Evolutionary conservation across 2,797 vertebrate species (phyloP).

Genomic region (Lerista edwardsae): DNA sequence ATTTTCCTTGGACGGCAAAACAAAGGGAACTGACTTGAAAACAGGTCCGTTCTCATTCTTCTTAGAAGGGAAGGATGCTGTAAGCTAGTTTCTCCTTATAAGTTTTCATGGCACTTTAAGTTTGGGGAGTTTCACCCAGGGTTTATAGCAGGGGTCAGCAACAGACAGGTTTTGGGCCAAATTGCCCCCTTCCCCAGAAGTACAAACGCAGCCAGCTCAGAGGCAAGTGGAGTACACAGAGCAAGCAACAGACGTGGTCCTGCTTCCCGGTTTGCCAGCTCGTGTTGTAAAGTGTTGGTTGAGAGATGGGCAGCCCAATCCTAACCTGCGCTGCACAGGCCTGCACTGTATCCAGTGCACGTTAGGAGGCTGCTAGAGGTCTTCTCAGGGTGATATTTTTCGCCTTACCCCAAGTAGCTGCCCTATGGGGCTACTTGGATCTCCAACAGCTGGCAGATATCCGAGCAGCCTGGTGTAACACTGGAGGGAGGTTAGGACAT

Average conservation of each 20-base stretch:
- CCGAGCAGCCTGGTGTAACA: too few relatives aligned
- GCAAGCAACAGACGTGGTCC: neutral
- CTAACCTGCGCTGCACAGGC: too few relatives aligned
- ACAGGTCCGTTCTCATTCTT: slow-evolving; percentile 58
- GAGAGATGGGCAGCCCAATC: too few relatives aligned
- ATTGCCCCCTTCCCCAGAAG: neutral
- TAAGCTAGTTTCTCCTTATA: slow-evolving; percentile 51
- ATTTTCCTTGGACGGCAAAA: slow-evolving; percentile 62
- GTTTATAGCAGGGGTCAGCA: neutral
- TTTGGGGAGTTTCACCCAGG: slow-evolving; percentile 44
- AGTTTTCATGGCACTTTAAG: slow-evolving; percentile 51
- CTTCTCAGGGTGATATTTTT: too few relatives aligned
- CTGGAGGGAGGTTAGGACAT: too few relatives aligned
- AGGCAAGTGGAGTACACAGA: neutral
- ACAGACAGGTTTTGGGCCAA: neutral
- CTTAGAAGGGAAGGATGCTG: slow-evolving; percentile 56
- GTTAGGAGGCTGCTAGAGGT: too few relatives aligned
- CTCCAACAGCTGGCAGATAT: too few relatives aligned
- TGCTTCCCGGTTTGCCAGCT: neutral
- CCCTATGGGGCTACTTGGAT: too few relatives aligned
- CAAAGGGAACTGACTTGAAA: slow-evolving; percentile 43
- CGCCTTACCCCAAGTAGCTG: too few relatives aligned
- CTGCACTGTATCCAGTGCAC: too few relatives aligned
- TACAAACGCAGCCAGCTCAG: neutral
- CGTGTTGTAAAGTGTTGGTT: too few relatives aligned